phyloP scores from a whole-genome alignment of 2,113 vertebrate genomes.

The Percina caprodes region DNA sequence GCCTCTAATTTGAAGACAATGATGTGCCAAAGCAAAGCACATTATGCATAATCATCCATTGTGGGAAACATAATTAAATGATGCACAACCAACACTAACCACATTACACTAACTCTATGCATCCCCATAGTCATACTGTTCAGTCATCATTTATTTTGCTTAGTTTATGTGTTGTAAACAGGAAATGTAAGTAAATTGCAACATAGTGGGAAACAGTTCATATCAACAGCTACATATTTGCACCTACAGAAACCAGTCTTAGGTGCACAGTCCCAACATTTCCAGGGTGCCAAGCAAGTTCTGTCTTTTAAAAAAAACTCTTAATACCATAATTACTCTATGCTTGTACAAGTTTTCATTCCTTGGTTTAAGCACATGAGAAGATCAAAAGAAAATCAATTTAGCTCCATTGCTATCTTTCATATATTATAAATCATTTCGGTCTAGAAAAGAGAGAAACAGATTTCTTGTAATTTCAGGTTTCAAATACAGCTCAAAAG shows the following conservation, averaged over 20 bases:
- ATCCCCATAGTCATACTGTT: slow-evolving; percentile 3
- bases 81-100: slow-evolving; percentile 34
- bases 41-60: slow-evolving; percentile 40
- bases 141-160: not conserved
- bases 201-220: not conserved
- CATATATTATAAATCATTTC: slow-evolving; percentile 14
- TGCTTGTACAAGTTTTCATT: not conserved
- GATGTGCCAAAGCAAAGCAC: not conserved
- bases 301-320: not conserved
- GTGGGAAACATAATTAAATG: slow-evolving; percentile 45
- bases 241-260: not conserved
- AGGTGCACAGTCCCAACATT: slow-evolving; percentile 49
- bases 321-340: slow-evolving; percentile 14
- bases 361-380: not conserved
- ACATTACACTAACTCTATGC: not conserved
- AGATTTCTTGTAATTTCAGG: not conserved
- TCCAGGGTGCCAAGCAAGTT: slow-evolving; percentile 6
- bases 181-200: not conserved
- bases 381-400: slow-evolving; percentile 15
- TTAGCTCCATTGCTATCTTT: not conserved
- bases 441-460: not conserved
- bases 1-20: slow-evolving; percentile 35
- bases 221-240: slow-evolving; percentile 16
- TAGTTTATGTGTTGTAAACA: not conserved
- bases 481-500: too few species aligned